Evolutionary conservation across 2,113 vertebrate species (phyloP).

Genomic region (Asarcornis scutulata): DNA sequence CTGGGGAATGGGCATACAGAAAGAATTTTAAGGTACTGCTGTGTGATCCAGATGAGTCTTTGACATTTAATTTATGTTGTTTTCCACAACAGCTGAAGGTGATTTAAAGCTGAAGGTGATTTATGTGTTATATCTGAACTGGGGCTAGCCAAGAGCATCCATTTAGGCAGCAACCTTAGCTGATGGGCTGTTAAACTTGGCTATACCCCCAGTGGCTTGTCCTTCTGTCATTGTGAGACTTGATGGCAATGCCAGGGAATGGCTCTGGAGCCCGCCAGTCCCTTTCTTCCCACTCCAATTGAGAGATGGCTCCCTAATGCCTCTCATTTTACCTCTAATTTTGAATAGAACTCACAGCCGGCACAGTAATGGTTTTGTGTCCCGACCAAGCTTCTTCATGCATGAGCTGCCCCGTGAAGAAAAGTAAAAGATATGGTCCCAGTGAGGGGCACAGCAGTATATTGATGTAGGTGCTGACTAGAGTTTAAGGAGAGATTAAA

Average conservation of each 20-base stretch:
- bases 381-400: not conserved
- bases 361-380: not conserved
- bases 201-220: not conserved
- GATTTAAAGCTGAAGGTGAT: not conserved
- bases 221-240: not conserved
- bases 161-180: not conserved
- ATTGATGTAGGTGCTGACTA: not conserved
- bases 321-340: not conserved
- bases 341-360: not conserved
- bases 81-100: not conserved
- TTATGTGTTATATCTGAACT: not conserved
- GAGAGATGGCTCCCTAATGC: not conserved
- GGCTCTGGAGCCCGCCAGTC: not conserved
- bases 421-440: not conserved
- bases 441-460: not conserved
- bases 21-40: not conserved
- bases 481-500: not conserved
- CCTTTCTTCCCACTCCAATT: not conserved
- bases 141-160: not conserved
- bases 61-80: not conserved
- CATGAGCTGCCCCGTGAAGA: not conserved
- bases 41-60: rapidly evolving
- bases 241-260: not conserved
- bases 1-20: not conserved
- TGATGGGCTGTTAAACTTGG: not conserved